Evolutionary conservation across 2,888 invertebrate species (phyloP).

Genomic region (Nezara viridula): DNA sequence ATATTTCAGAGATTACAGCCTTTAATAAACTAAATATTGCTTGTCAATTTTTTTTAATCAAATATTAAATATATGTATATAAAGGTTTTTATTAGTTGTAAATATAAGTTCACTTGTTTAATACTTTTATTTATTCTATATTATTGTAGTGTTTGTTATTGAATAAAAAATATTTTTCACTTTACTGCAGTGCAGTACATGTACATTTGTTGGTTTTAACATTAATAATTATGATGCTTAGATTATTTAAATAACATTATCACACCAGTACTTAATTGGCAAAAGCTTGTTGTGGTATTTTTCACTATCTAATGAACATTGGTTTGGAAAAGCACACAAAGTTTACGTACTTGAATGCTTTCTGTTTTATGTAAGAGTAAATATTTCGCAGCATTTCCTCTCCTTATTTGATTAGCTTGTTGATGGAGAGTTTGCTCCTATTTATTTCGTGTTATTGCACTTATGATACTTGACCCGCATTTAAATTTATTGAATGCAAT

Average conservation of each 20-base stretch:
- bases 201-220: neutral
- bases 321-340: neutral
- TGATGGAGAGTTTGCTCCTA: constrained; percentile 10
- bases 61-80: neutral
- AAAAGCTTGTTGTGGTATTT: neutral
- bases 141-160: constrained; percentile 5
- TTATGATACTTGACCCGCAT: constrained; percentile 27
- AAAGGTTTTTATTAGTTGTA: constrained; percentile 5
- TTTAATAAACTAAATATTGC: neutral
- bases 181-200: neutral
- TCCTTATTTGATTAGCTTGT: constrained; percentile 35
- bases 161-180: neutral
- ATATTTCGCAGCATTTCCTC: constrained; percentile 40
- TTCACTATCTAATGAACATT: neutral
- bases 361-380: neutral
- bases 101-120: neutral
- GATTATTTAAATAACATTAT: neutral
- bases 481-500: constrained; percentile 37
- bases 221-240: neutral
- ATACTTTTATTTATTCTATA: neutral
- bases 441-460: constrained; percentile 45
- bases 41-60: neutral
- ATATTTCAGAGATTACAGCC: neutral
- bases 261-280: neutral
- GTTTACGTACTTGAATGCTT: neutral